Conservation (phyloP, 1,140 invertebrate species). For the Ptiloglossa arizonensis region DNA sequence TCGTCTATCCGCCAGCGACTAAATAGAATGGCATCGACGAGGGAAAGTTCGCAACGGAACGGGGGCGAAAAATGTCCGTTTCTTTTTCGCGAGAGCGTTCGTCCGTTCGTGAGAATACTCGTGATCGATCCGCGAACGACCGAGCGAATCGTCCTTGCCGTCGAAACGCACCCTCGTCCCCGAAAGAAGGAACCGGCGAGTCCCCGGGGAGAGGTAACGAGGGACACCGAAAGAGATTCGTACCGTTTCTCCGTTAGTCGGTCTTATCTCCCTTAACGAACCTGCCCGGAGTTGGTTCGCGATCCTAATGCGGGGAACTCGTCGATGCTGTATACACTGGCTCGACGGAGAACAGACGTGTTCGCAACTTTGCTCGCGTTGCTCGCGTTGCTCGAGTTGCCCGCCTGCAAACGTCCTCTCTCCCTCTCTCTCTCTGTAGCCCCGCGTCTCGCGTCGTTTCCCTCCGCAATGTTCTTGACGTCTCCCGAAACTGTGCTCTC, state of each 20-base stretch:
- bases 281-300: conserved; percentile 30
- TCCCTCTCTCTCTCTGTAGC: background rate
- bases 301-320: conserved; percentile 48
- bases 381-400: conserved; percentile 32
- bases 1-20: conserved; percentile 46
- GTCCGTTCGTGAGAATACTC: no score
- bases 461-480: conserved; percentile 20
- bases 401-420: background rate
- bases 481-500: conserved; percentile 3
- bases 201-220: background rate
- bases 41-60: background rate
- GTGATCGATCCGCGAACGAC: no score
- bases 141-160: no score
- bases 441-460: background rate
- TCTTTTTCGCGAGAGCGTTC: no score
- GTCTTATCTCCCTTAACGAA: conserved; percentile 61
- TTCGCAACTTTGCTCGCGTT: conserved; percentile 31
- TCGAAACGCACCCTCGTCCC: background rate
- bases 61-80: background rate
- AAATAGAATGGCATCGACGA: conserved; percentile 28
- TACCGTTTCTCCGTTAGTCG: background rate
- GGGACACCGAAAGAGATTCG: conserved; percentile 41
- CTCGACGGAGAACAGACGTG: conserved; percentile 28
- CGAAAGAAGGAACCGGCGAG: no score
- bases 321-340: conserved; percentile 42